phyloP scores from a whole-genome alignment of 2,797 vertebrate genomes.

The Leuciscus waleckii region DNA sequence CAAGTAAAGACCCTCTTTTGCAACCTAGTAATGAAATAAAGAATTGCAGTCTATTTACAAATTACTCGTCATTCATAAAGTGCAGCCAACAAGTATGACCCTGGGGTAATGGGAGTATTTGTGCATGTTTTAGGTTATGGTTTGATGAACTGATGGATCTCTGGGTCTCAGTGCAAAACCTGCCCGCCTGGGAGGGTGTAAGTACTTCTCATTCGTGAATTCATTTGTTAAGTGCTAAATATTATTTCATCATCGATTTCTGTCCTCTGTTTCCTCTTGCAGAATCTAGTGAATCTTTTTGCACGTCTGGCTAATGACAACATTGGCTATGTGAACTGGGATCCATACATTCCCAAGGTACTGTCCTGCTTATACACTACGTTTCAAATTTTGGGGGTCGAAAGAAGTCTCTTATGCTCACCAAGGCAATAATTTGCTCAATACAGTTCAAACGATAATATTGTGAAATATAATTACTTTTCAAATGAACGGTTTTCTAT shows the following conservation, averaged over 20 bases:
- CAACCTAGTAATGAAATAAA: not conserved
- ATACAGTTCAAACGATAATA: not conserved
- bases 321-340: slow-evolving; percentile 97
- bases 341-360: slow-evolving; percentile 94
- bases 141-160: slow-evolving; percentile 95
- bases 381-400: not conserved
- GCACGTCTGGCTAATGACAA: slow-evolving; percentile 95
- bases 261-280: slow-evolving; percentile 58
- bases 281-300: slow-evolving; percentile 96
- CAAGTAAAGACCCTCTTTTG: slow-evolving; percentile 80
- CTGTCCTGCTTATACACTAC: not conserved
- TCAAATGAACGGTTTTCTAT: no score
- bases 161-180: slow-evolving; percentile 96
- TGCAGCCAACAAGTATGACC: not conserved
- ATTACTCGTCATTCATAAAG: slow-evolving; percentile 25
- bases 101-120: not conserved
- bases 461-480: no score
- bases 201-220: slow-evolving; percentile 68
- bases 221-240: not conserved
- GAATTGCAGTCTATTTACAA: not conserved
- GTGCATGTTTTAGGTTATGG: slow-evolving; percentile 87
- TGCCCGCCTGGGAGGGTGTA: slow-evolving; percentile 98
- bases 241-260: not conserved
- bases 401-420: not conserved
- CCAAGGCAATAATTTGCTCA: not conserved